Evolutionary conservation across 2,888 invertebrate species (phyloP), one percentile per base, ranked within the genome.

Genomic region (Caradrina clavipalpis): DNA sequence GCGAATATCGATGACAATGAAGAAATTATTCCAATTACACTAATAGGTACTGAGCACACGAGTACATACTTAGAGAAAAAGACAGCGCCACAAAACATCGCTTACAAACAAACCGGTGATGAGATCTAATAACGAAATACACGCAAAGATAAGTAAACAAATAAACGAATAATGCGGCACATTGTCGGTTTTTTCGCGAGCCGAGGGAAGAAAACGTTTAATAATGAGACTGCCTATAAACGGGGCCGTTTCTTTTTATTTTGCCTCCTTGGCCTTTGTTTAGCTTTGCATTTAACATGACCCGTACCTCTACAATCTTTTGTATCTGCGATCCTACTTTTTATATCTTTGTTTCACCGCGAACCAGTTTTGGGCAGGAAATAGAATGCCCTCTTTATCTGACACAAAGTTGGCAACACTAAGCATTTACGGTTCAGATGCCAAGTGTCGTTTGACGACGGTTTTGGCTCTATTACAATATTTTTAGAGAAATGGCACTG

Each of bases 171-270:
- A 85, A 84, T 83, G 79, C 80, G 73, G 80, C 85, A 84, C 72
- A 80, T 77, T 82, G 83, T 86, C 83, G 86, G 83, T 82, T 89
- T 89, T 89, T 88, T 87, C 86, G 81, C 83, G 84, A 82, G 86
- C 83, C 77, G 85, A 82, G 78, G 84, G 82, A 88, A 89, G 87
- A 90, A 90, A 92, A 83, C 89, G 89, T 90, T 92, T 93, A 91
- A 92, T 92, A 93, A 91, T 91, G 90, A 90, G 90, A 87, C 89
- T 86, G 90, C 84, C 89, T 88, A 90, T 90, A 91, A 92, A 89
- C 89, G 90, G 76, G 69, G 76, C 87, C 77, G 83, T 93, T 91
- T 86, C 87, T 88, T 93, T 93, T 93, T 91, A 92, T 92, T 91
- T 89, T 75, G 83, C 86, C 84, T 84, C 83, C 81, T 82, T 79